Conservation (phyloP, 2,113 vertebrate species). For the Sorex araneus region DNA sequence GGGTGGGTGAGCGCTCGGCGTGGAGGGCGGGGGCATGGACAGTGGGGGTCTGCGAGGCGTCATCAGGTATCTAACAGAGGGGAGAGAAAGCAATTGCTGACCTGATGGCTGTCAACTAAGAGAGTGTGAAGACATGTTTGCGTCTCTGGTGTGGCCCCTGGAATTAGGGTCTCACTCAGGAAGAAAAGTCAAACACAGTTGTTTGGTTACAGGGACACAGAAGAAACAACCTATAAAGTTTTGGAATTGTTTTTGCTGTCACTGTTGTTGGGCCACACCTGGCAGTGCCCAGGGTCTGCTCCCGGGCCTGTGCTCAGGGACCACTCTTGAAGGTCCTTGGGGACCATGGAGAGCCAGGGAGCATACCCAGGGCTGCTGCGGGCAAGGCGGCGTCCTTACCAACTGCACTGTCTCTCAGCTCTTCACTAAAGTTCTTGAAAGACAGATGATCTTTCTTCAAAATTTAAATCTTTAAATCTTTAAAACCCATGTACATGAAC, state of each 20-base stretch:
- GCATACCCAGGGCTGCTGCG: too few species aligned
- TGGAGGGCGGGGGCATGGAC: neutral
- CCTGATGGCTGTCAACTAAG: neutral
- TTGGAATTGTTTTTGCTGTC: neutral
- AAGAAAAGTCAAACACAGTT: neutral
- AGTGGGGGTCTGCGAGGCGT: neutral
- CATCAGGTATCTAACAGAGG: neutral
- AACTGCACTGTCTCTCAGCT: too few species aligned
- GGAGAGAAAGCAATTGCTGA: neutral
- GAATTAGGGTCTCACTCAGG: neutral
- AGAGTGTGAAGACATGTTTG: neutral
- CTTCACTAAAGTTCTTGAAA: neutral
- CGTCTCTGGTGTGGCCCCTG: neutral
- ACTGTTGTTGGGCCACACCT: neutral
- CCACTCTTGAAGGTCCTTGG: too few species aligned
- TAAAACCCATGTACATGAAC: neutral
- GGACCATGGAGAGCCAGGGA: too few species aligned
- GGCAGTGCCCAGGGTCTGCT: too few species aligned
- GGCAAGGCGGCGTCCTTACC: too few species aligned
- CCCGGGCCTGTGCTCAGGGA: too few species aligned
- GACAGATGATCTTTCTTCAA: neutral
- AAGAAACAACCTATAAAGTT: too few species aligned
- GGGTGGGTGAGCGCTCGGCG: neutral
- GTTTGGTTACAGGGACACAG: too few species aligned
- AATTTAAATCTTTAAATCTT: neutral